Evolutionary conservation across 2,113 vertebrate genomes (phyloP).

Genomic region (Cinclus cinclus): DNA sequence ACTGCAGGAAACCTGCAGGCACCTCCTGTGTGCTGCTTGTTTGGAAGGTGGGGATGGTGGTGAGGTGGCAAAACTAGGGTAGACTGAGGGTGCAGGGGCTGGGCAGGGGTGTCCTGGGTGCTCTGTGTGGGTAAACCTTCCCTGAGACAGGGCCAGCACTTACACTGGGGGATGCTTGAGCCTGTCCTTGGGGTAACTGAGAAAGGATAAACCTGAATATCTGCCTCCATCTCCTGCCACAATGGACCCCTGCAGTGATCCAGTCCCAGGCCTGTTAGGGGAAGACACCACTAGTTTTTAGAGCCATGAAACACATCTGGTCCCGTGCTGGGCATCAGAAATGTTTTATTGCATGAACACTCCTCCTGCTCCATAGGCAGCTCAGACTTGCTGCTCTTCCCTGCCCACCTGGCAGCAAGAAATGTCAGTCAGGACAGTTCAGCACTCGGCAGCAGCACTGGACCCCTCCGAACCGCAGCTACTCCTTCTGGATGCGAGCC

Average conservation of each 20-base stretch:
- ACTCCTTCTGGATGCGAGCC: conserved; percentile 47
- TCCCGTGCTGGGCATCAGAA: not conserved
- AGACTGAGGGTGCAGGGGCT: not conserved
- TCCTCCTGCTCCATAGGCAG: not conserved
- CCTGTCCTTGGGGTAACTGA: accelerated
- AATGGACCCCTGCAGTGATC: not conserved
- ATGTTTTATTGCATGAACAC: not conserved
- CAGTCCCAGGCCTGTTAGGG: accelerated
- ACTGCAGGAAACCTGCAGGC: not conserved
- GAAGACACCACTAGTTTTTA: not conserved
- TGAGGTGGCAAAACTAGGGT: not conserved
- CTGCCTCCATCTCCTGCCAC: not conserved
- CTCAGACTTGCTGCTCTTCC: not conserved
- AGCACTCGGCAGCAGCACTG: accelerated
- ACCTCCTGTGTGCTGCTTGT: not conserved
- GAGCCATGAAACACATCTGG: not conserved
- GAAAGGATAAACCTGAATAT: not conserved
- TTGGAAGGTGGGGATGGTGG: not conserved
- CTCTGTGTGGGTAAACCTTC: not conserved
- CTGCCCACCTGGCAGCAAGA: not conserved
- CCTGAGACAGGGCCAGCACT: not conserved
- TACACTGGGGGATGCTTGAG: not conserved
- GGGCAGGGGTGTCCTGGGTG: too few relatives aligned
- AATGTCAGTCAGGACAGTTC: not conserved
- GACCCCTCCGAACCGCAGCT: accelerated